Base-by-base conservation (phyloP, 2,888 invertebrate species). In the Polymixis lichenea region DNA sequence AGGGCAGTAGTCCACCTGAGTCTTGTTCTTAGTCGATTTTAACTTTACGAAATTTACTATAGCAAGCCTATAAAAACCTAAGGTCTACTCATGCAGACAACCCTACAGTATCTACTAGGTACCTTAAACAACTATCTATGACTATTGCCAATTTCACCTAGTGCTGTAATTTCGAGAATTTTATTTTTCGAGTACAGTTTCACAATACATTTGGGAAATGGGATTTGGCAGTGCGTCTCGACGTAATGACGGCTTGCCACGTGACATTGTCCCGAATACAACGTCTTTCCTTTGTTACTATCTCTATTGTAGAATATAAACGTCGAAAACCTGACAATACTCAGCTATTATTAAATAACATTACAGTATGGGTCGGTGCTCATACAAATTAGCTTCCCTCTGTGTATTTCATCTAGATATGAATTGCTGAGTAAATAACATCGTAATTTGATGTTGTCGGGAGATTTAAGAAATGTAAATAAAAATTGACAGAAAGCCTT, bases 191-290 rank as follows among this genome's bases (percentile, higher is more conserved):
- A 68, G 43, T 71, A 51, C 25, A 55, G 53, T 46, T 61, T 77
- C 78, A 64, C 62, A 75, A 53, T 84, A 61, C 51, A 67, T 77
- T 66, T 72, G 64, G 64, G 79, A 77, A 72, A 84, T 74, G 43
- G 75, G 61, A 66, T 68, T 80, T 80, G 69, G 69, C 64, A 78
- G 28, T 66, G 68, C 49, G 32, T 83, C 77, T 60, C 71, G 62
- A 28, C 74, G 53, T 83, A 72, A 84, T 76, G 84, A 84, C 49
- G 56, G 43, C 66, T 69, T 67, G 64, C 62, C 77, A 56, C 70
- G 77, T 84, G 81, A 84, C 58, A 22, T 72, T 53, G 75, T 51
- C 22, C 43, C 38, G 32, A 72, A 83, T 32, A 76, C 32, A 51
- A 32, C 38, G 60, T 66, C 43, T 65, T 68, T 55, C 25, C 53